These are phyloP conservation scores for Micrasema minimum DNA, from an alignment of 1,140 invertebrate species.

Conservation along the genomic window DNA sequence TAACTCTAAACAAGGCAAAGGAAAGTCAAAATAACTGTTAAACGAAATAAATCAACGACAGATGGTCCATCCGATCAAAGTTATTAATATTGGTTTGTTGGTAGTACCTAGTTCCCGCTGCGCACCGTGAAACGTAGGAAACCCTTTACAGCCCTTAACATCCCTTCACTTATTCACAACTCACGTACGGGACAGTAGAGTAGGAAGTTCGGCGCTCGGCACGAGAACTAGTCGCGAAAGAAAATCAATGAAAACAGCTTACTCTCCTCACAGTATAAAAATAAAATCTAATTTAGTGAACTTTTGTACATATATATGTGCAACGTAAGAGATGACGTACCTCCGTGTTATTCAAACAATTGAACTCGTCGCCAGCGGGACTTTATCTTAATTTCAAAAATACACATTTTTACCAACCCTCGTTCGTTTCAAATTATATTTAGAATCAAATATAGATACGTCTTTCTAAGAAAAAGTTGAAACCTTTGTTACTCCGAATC, in stretches of 20 bases:
- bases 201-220: neutral
- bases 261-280: conserved; percentile 49
- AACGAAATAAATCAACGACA: conserved; percentile 41
- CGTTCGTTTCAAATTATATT: conserved; percentile 2
- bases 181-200: neutral
- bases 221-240: conserved; percentile 5
- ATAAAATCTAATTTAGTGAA: conserved; percentile 53
- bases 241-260: conserved; percentile 39
- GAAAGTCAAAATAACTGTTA: conserved; percentile 42
- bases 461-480: too few relatives aligned
- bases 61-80: conserved; percentile 23
- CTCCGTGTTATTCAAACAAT: conserved; percentile 15
- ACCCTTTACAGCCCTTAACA: neutral
- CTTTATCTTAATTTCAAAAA: conserved; percentile 9
- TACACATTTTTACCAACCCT: conserved; percentile 21
- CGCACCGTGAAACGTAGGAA: neutral
- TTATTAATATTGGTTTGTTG: neutral
- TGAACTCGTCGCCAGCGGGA: neutral
- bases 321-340: conserved; percentile 42
- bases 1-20: conserved; percentile 46
- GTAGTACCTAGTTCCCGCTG: neutral
- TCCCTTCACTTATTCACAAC: conserved; percentile 2
- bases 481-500: too few relatives aligned
- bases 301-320: conserved; percentile 52
- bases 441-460: too few relatives aligned